A percentile compares a stretch with the other conserved stretches of the same genome.
Evolutionary conservation across 2,113 vertebrate genomes (phyloP).

Genomic region (Paratilapia polleni): DNA sequence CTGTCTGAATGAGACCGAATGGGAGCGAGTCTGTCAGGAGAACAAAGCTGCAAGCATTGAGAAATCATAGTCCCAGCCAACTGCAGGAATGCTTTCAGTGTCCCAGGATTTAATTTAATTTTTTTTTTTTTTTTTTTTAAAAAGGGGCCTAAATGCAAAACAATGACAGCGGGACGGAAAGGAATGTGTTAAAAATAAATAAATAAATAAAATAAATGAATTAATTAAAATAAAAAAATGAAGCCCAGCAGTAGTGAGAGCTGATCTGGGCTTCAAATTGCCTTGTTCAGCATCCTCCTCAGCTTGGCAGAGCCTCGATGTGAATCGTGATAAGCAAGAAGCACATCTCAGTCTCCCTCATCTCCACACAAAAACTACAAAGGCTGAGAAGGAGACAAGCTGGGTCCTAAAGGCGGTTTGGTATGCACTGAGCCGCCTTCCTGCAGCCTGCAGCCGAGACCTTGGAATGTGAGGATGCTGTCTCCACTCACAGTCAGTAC

Average conservation of each 20-base stretch:
- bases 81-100: slow-evolving; percentile 43
- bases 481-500: background rate
- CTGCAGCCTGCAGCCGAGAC: background rate
- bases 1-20: slow-evolving; percentile 12
- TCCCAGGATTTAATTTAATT: background rate
- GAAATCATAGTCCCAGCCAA: slow-evolving; percentile 48
- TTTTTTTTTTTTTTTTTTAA: no score
- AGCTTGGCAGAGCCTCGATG: slow-evolving; percentile 58
- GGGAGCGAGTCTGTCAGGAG: slow-evolving; percentile 54
- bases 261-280: slow-evolving; percentile 34
- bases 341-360: slow-evolving; percentile 70
- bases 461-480: background rate
- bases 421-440: slow-evolving; percentile 1
- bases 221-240: background rate
- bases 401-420: slow-evolving; percentile 80
- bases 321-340: slow-evolving; percentile 74
- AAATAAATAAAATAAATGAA: background rate
- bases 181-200: background rate
- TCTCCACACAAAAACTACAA: slow-evolving; percentile 74
- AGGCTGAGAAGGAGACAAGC: slow-evolving; percentile 61
- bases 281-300: slow-evolving; percentile 38
- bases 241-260: background rate
- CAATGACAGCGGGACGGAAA: background rate
- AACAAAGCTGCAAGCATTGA: slow-evolving; percentile 53
- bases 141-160: background rate